phyloP scores from a whole-genome alignment of 2,797 vertebrate species.

The Ambastaia sidthimunki region DNA sequence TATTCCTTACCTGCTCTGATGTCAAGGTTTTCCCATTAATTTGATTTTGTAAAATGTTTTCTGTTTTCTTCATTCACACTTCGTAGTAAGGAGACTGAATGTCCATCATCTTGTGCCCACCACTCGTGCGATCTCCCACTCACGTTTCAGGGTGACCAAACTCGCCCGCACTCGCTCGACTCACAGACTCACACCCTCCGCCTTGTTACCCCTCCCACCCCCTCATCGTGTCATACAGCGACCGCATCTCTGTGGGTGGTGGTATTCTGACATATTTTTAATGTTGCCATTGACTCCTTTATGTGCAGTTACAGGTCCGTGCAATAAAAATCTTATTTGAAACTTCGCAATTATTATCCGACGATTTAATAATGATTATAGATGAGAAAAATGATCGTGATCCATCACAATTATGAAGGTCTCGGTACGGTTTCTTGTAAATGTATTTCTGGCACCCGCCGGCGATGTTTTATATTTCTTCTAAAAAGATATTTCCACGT shows the following conservation, averaged over 20 bases:
- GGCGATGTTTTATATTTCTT: not conserved
- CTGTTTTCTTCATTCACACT: conserved; percentile 58
- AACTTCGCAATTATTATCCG: conserved; percentile 42
- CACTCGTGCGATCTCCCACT: not conserved
- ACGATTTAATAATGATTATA: conserved; percentile 47
- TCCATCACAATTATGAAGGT: conserved; percentile 36
- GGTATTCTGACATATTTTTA: not conserved
- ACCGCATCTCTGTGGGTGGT: not conserved
- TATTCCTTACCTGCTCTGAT: not conserved
- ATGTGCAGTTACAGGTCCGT: not conserved
- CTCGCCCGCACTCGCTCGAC: not conserved
- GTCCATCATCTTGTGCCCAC: conserved; percentile 14
- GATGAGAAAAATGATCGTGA: conserved; percentile 47
- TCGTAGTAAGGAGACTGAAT: conserved; percentile 4
- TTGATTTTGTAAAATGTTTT: not conserved
- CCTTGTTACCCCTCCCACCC: not conserved
- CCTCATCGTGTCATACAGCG: not conserved
- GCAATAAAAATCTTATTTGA: conserved; percentile 43
- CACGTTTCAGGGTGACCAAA: too few relatives aligned
- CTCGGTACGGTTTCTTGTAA: conserved; percentile 23
- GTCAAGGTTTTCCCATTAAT: not conserved
- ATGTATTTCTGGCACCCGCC: conserved; percentile 17
- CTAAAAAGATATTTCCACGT: conserved; percentile 3
- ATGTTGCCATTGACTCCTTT: conserved; percentile 7
- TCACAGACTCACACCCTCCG: not conserved